Conservation (phyloP, 2,113 vertebrate genomes). For the Lasiurus borealis region DNA sequence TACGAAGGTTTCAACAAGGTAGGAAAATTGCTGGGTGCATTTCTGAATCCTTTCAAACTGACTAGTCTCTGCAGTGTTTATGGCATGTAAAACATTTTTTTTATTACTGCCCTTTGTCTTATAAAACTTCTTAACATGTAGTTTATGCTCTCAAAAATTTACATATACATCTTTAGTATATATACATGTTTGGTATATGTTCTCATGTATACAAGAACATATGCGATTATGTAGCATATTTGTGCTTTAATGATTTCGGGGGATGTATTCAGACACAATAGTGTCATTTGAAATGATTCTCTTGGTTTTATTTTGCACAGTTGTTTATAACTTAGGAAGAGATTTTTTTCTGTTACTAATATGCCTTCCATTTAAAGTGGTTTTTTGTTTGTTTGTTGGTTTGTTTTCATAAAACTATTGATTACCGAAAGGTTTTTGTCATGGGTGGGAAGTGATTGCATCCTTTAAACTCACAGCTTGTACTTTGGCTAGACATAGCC, state of each 20-base stretch:
- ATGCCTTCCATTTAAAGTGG: constrained; percentile 27
- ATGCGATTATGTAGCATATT: not conserved
- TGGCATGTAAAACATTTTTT: not conserved
- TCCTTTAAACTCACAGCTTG: not conserved
- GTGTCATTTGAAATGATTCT: constrained; percentile 33
- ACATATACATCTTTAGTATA: not conserved
- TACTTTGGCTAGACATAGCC: not conserved
- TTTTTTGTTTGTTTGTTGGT: too few species aligned
- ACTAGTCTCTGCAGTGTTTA: not conserved
- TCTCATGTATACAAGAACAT: not conserved
- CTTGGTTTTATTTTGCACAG: constrained; percentile 30
- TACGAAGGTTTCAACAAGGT: not conserved
- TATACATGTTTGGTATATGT: not conserved
- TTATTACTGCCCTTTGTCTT: not conserved
- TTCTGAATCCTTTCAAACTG: not conserved
- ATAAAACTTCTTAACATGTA: not conserved
- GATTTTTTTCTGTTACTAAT: constrained; percentile 25
- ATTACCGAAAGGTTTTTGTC: not conserved
- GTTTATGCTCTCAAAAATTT: not conserved
- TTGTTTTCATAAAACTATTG: not conserved
- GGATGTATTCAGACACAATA: not conserved
- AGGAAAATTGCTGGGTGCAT: too few species aligned
- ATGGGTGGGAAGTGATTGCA: not conserved
- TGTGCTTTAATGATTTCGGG: not conserved
- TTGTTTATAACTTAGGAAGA: not conserved